Conservation (phyloP, 2,888 invertebrate species). For the Eristalis pertinax region DNA sequence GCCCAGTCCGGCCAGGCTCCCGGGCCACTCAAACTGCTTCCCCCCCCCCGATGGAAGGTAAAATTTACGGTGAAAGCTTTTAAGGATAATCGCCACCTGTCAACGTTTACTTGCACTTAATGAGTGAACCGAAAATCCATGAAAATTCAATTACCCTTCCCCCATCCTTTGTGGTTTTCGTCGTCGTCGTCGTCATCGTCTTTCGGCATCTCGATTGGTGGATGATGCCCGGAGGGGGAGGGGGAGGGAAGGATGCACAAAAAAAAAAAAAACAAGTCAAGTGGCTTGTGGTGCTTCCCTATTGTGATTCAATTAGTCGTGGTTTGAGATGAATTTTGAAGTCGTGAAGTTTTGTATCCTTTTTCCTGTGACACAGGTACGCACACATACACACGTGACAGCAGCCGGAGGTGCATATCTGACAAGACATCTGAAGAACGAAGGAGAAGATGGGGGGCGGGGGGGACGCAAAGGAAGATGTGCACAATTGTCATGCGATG, state of each 20-base stretch:
- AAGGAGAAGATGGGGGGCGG: neutral
- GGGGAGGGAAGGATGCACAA: neutral
- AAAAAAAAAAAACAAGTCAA: slow-evolving; percentile 24
- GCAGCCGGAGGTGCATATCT: neutral
- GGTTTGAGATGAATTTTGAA: slow-evolving; percentile 4
- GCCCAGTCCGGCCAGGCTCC: neutral
- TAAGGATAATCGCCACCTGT: slow-evolving; percentile 57
- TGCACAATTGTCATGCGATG: slow-evolving; percentile 46
- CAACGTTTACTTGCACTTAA: slow-evolving; percentile 51
- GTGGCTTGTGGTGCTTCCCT: slow-evolving; percentile 16
- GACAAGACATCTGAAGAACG: neutral
- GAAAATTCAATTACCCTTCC: slow-evolving; percentile 50
- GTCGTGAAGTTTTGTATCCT: neutral
- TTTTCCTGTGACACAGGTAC: neutral
- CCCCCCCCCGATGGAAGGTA: neutral
- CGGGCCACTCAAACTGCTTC: too few species aligned
- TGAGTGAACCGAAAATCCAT: slow-evolving; percentile 42
- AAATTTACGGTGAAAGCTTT: slow-evolving; percentile 51
- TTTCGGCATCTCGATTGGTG: neutral
- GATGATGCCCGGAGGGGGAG: neutral
- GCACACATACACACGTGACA: neutral
- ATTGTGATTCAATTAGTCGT: slow-evolving; percentile 40
- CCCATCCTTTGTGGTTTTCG: neutral
- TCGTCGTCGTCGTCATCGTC: neutral
- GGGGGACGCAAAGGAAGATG: neutral